Base-by-base conservation (phyloP, 2,888 invertebrate species). In the Patella depressa region DNA sequence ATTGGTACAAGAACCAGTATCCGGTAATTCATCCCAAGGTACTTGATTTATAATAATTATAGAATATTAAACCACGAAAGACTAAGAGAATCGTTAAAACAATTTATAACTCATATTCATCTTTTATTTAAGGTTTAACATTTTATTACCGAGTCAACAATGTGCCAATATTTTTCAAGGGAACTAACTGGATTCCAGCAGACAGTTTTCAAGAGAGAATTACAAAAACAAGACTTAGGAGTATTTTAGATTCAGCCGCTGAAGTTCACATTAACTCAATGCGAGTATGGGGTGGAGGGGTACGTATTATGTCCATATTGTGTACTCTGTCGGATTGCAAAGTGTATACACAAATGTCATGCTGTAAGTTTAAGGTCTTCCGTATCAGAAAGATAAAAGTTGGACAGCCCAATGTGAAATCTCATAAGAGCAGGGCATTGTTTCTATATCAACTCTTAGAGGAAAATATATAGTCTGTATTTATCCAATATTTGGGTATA, bases 91-190 rank as follows among this genome's bases (percentile, higher is more conserved):
- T 9, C 45, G 5, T 4, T 9, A 45, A 9, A 45, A 45, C 34
- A 34, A 34, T 34, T 4, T 34, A 34, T 45, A 7, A 45, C 45
- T 45, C 45, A 45, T 45, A 45, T 45, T 34, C 45, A 45, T 19
- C 14, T 55, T 70, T 72, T 74, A 75, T 81, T 77, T 78, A 83
- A 91, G 98, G 93, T 24, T 81, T 92, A 72, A 88, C 95, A 15
- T 99, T 98, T 91, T 96, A 96, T 89, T 97, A 98, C 89, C 94
- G 94, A 89, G 93, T 99, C n/a, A 98, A 99, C 90, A 95, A 93
- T 0, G 91, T 95, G 76, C 94, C 96, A 2, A 94, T 98, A n/a
- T 99, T 98, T 89, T 95, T 97, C 91, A 99, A 98, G 81, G 98
- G 98, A 2, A 95, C 96, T 11, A 98, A 98, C 91, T 96, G 96